Conservation (phyloP, 2,888 invertebrate genomes). For the Ichneumoninae sp. region DNA sequence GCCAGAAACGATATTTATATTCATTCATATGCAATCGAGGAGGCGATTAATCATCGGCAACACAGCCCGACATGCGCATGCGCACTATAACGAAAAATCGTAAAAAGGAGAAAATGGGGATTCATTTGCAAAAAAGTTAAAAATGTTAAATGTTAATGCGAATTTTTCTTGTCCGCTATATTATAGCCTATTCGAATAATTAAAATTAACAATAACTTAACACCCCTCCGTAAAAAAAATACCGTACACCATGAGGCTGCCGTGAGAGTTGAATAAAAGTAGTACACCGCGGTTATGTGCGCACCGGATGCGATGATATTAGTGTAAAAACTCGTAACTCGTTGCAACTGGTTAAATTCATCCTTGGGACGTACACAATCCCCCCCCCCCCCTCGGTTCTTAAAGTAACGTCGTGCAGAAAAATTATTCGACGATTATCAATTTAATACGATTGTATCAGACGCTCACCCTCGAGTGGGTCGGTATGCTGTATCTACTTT, state of each 20-base stretch:
- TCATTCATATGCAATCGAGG: slow-evolving; percentile 12
- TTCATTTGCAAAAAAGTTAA: background rate
- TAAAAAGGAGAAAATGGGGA: background rate
- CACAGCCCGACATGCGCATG: background rate
- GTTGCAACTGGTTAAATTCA: slow-evolving; percentile 42
- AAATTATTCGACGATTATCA: slow-evolving; percentile 58
- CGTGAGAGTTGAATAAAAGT: background rate
- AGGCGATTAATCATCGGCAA: slow-evolving; percentile 21
- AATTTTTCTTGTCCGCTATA: background rate
- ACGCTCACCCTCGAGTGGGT: slow-evolving; percentile 23
- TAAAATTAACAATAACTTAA: background rate
- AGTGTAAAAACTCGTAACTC: slow-evolving; percentile 32
- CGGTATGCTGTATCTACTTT: slow-evolving; percentile 52
- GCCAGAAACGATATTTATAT: background rate
- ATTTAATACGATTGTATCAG: slow-evolving; percentile 66
- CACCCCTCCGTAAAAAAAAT: background rate
- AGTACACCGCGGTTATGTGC: background rate
- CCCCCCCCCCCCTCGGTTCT: slow-evolving; percentile 1
- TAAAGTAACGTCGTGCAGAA: slow-evolving; percentile 24
- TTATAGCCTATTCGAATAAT: too few relatives aligned
- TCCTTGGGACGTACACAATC: slow-evolving; percentile 24
- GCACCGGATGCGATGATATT: slow-evolving; percentile 14
- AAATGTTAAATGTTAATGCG: too few relatives aligned
- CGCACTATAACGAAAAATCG: slow-evolving; percentile 8
- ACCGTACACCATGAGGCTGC: background rate